Base-by-base conservation (phyloP, 1,140 invertebrate genomes). In the Scaptomyza pallida region DNA sequence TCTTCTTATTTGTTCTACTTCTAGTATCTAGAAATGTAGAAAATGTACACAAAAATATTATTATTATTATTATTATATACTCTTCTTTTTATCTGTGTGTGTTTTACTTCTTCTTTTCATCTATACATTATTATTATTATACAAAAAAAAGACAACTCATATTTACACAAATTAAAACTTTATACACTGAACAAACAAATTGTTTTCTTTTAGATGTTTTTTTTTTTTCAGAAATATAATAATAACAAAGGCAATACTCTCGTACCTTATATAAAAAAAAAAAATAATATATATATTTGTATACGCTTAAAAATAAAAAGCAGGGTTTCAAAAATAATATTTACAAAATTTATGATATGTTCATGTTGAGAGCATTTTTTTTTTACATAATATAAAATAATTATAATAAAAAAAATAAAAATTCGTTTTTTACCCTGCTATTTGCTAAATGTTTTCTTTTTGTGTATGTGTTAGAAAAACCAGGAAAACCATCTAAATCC, bases 1-100 rank as follows among this genome's bases (percentile, higher is more conserved):
- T 60, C 23, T 67, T 55, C 37, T 52, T 21, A 40, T 48, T 54
- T 16, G 17, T 51, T 72, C 61, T 63, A 62, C 78, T 81, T 81
- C 78, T 81, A 82, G 78, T 82, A 81, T 81, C 78, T 81, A 81
- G 78, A 81, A 81, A 69, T 35, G 50, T 81, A 73, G 68, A 37
- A 75, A 77, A 60, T 67, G 56, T 63, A 13, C 19, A 16, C n/a
- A 43, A 23, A 37, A 8, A 33, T 54, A 41, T 51, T 55, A 33
- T 23, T 40, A 15, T 9, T 8, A 26, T 45, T 45, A 9, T 30
- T 3, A n/a, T 10, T 37, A 37, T 37, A n/a, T n/a, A n/a, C n/a
- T n/a, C n/a, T 37, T 30, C 26, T 5, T 30, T 30, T 8, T 37
- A n/a, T n/a, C 3, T 37, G 33, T 37, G 33, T 37, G 33, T 37